Base-by-base conservation (phyloP, 1,140 invertebrate species). In the Rhopalosiphum maidis region DNA sequence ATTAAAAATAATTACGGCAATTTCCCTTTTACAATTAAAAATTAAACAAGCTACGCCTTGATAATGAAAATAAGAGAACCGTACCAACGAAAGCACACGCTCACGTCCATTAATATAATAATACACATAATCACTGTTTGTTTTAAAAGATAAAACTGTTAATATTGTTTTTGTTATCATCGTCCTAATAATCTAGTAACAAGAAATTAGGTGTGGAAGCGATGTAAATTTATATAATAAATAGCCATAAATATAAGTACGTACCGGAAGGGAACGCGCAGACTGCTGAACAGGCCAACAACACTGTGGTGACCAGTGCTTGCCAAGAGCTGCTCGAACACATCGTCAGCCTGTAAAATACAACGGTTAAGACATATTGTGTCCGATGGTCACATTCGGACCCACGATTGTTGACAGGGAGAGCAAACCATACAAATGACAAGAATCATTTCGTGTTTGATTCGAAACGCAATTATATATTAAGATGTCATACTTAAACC, bases 291-390 rank as follows among this genome's bases (percentile, higher is more conserved):
- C 48, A 93, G 91, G 91, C 91, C 37, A 93, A 85, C 37, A 93
- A 85, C 91, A 93, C 91, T 85, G 48, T 25, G 37, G 35, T 86
- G 22, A 86, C 77, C 91, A 93, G 91, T 85, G 82, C 48, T 93
- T 55, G 91, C 91, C 91, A 93, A 93, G 91, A 93, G 55, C 54
- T 37, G 54, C 54, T 90, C 55, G 89, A 90, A 51, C 82, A 93
- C 91, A 93, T 93, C 48, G 91, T 86, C 82, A 48, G 91, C 91
- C 91, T 93, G 91, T 86, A 93, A 93, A 93, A 93, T 68, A 93
- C 48, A 93, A 93, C 51, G 35, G 48, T 93, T 93, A 93, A 86
- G 82, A 93, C 91, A 93, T 86, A 86, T 41, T 46, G 89, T 43
- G n/a, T 35, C 23, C 37, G 25, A 55, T 15, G 25, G 37, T 60